Evolutionary conservation across 1,140 invertebrate genomes (phyloP).

Genomic region (Harlomillsia oculata): DNA sequence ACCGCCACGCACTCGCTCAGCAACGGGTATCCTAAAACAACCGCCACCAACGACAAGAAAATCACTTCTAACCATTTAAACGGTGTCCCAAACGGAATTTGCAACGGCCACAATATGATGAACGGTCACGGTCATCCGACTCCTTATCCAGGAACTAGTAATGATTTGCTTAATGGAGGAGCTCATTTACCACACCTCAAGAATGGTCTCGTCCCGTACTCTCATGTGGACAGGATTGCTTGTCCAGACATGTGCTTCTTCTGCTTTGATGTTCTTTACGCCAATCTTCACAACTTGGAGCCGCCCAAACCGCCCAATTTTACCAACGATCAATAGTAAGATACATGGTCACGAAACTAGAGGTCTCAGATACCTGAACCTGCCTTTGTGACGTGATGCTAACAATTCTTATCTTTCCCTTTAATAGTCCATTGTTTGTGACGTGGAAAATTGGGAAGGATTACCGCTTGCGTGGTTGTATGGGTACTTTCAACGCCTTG

Average conservation of each 20-base stretch:
- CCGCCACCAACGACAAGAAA: neutral
- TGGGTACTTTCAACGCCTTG: slow-evolving; percentile 91
- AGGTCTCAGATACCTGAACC: no score
- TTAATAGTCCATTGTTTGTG: slow-evolving; percentile 90
- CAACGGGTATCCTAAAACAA: neutral
- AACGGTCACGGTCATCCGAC: slow-evolving; percentile 5
- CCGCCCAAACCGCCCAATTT: slow-evolving; percentile 80
- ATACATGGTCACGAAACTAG: slow-evolving; percentile 18
- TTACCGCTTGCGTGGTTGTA: slow-evolving; percentile 79
- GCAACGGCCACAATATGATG: neutral
- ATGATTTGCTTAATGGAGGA: neutral
- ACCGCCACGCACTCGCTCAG: slow-evolving; percentile 37
- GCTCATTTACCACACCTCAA: slow-evolving; percentile 1
- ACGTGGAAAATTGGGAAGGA: slow-evolving; percentile 97
- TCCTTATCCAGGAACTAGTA: neutral
- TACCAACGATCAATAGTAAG: slow-evolving; percentile 91
- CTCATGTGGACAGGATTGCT: slow-evolving; percentile 51
- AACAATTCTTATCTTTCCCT: slow-evolving; percentile 36
- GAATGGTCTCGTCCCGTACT: slow-evolving; percentile 42
- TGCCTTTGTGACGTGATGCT: no score
- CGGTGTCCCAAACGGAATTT: neutral
- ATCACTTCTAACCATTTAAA: no score
- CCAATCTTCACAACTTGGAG: slow-evolving; percentile 82
- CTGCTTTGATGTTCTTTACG: slow-evolving; percentile 94
- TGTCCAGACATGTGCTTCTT: slow-evolving; percentile 94